These are phyloP conservation scores for Parapristionchus giblindavisi DNA, from an alignment of 2,888 invertebrate species.

Conservation along the genomic window DNA sequence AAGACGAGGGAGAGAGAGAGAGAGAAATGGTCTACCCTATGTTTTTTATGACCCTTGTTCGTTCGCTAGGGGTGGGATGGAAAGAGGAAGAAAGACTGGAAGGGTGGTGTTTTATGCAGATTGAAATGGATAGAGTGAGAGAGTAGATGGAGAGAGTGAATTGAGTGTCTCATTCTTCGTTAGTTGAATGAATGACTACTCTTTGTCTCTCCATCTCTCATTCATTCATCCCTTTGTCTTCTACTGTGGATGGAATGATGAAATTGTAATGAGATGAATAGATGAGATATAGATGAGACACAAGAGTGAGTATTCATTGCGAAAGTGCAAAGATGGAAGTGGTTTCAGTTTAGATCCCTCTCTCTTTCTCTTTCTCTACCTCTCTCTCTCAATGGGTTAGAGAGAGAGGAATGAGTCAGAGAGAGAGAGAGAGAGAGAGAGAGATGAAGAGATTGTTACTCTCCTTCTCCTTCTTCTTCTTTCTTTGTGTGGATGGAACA, in stretches of 20 bases:
- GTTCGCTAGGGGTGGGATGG: background rate
- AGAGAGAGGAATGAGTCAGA: background rate
- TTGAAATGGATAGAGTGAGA: background rate
- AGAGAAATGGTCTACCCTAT: too few species aligned
- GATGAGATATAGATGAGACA: too few species aligned
- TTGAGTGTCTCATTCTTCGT: background rate
- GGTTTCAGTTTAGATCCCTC: background rate
- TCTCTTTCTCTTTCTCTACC: background rate
- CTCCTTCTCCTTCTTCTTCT: too few species aligned
- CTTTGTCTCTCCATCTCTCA: background rate
- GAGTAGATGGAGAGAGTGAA: background rate
- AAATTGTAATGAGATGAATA: background rate
- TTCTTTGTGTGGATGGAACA: too few species aligned
- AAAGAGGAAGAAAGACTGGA: constrained; percentile 4
- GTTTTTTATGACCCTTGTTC: too few species aligned
- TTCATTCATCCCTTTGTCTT: constrained; percentile 5
- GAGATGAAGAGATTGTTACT: too few species aligned
- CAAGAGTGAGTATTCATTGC: too few species aligned
- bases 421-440: constrained; percentile 9
- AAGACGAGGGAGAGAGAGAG: constrained; percentile 30
- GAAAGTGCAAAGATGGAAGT: background rate
- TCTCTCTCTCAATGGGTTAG: constrained; percentile 13
- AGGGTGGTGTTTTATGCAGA: background rate
- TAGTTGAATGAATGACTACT: background rate
- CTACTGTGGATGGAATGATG: background rate